Evolutionary conservation across 2,888 invertebrate genomes (phyloP).

Genomic region (Agapostemon virescens): DNA sequence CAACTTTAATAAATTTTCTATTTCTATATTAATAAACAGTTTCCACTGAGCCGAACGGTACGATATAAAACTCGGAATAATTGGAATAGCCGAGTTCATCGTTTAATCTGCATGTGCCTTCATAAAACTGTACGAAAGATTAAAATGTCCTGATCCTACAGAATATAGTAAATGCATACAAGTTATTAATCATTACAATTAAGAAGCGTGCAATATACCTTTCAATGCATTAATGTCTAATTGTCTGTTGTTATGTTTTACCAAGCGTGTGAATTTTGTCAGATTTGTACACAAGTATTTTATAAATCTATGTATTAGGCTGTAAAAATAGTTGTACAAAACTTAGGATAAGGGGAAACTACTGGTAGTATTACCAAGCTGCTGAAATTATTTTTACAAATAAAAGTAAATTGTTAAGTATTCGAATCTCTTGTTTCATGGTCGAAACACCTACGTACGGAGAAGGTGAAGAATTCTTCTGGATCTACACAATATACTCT

Average conservation of each 20-base stretch:
- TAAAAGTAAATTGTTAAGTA: slow-evolving; percentile 5
- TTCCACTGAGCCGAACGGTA: background rate
- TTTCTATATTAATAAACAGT: background rate
- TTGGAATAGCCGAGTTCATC: background rate
- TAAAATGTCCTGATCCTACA: background rate
- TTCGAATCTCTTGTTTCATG: background rate
- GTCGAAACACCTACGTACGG: background rate
- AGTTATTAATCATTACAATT: background rate
- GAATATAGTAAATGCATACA: background rate
- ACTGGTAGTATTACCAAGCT: background rate
- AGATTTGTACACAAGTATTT: slow-evolving; percentile 10
- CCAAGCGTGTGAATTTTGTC: background rate
- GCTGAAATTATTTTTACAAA: slow-evolving; percentile 3
- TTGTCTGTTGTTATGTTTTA: slow-evolving; percentile 10
- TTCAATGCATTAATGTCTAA: slow-evolving; percentile 3
- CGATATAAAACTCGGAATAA: background rate
- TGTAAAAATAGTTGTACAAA: background rate
- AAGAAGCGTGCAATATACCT: slow-evolving; percentile 1
- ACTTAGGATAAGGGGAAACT: background rate
- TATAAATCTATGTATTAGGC: background rate
- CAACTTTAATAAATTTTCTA: background rate
- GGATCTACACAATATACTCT: slow-evolving; percentile 77
- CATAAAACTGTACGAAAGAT: background rate
- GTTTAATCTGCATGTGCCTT: background rate
- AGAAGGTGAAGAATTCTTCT: slow-evolving; percentile 20